Evolutionary conservation across 2,888 invertebrate genomes (phyloP).

Genomic region (Pediacus dermestoides): DNA sequence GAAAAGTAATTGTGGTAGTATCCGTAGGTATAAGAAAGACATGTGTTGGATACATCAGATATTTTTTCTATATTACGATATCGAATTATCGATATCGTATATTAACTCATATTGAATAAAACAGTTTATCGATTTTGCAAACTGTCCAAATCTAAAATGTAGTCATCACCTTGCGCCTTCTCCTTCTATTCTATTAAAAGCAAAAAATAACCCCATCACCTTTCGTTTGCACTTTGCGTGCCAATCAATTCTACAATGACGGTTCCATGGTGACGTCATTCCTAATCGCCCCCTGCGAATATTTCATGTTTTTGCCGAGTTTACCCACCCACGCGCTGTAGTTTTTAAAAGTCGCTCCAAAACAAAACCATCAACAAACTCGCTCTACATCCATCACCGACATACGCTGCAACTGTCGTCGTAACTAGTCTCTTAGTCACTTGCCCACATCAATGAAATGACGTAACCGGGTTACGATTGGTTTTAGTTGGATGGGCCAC

Average conservation of each 20-base stretch:
- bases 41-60: too few species aligned
- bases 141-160: too few species aligned
- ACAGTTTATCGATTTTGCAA: too few species aligned
- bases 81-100: too few species aligned
- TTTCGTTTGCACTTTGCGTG: too few species aligned
- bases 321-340: conserved; percentile 26
- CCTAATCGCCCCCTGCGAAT: conserved; percentile 27
- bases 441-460: conserved; percentile 52
- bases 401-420: neutral
- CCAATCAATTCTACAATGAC: conserved; percentile 33
- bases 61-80: too few species aligned
- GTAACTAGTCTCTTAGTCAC: neutral
- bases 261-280: conserved; percentile 34
- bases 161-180: too few species aligned
- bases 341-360: neutral
- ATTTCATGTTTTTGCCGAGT: conserved; percentile 28
- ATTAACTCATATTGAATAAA: too few species aligned
- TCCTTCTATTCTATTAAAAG: too few species aligned
- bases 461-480: conserved; percentile 50
- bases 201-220: too few species aligned
- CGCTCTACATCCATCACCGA: neutral
- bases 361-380: neutral
- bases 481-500: conserved; percentile 37
- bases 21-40: too few species aligned
- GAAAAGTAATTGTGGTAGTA: too few species aligned